Base-by-base conservation (phyloP, 1,140 invertebrate species). In the Cyclargus thomasi region DNA sequence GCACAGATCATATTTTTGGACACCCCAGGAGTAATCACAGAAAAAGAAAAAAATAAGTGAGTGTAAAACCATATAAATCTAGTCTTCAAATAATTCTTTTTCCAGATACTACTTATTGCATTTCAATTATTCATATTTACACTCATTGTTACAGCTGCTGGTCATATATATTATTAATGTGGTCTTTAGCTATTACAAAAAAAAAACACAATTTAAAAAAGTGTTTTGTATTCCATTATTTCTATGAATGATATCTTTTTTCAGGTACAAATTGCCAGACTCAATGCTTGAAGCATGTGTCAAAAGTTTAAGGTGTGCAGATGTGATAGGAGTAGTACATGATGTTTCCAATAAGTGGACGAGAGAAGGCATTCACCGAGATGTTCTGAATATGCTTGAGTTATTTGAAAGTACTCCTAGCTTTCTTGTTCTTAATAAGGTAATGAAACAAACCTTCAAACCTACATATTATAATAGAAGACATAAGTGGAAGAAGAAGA, bases 1-100 rank as follows among this genome's bases (percentile, higher is more conserved):
- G 95, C 95, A 7, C 97, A 99, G 91, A 91, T 99, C 23, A 92
- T 98, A 62, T 96, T 98, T 83, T 90, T 97, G 14, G 97, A 98
- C 78, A 97, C 97, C 5, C 97, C 97, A 29, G 97, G 97, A 29
- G 76, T 97, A 62, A 93, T 97, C 0, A 93, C 92, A 39, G 82
- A 87, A 62, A 87, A 90, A 14, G 95, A 96, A 83, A 88, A 92
- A 23, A 94, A 94, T 73, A 95, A 92, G 94, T 94, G 85, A 79
- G 74, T 36, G 35, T 17, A 63, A 36, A 39, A 39, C 14, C 39
- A 23, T 55, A n/a, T 11, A 55, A 55, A 18, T 6, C 7, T 17
- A 1, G 53, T 55, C n/a, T n/a, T 11, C 18, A 17, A 55, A 20
- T n/a, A 18, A 53, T n/a, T n/a, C n/a, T n/a, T n/a, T n/a, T n/a